Percentiles rank a stretch among this genome's conserved stretches.
phyloP scores from a whole-genome alignment of 64 coral and sea anemone species.

The Montipora foliosa region DNA sequence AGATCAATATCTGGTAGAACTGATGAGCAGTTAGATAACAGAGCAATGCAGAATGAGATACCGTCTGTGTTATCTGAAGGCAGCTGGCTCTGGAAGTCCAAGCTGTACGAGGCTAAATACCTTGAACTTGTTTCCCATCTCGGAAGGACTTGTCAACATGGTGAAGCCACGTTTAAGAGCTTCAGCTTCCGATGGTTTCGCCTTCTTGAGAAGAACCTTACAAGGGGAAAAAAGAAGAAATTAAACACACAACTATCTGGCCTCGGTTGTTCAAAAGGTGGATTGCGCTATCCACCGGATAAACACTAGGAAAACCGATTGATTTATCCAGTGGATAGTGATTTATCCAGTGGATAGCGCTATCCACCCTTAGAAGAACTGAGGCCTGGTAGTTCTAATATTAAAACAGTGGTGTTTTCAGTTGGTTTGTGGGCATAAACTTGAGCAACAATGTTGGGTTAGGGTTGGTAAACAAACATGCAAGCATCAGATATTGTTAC shows the following conservation, averaged over 20 bases:
- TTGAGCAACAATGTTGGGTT: too few relatives aligned
- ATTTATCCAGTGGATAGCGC: too few relatives aligned
- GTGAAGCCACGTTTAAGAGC: conserved; percentile 54
- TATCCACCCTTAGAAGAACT: too few relatives aligned
- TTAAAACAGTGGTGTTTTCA: too few relatives aligned
- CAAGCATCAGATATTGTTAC: too few relatives aligned
- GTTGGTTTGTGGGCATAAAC: too few relatives aligned
- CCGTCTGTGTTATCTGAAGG: conserved; percentile 12
- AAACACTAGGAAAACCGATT: too few relatives aligned
- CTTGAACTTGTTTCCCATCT: conserved; percentile 79
- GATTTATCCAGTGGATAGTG: background rate
- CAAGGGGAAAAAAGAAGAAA: background rate
- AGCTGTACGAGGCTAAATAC: conserved; percentile 41
- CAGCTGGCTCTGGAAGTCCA: conserved; percentile 47
- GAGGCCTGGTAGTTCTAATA: too few relatives aligned
- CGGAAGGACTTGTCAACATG: conserved; percentile 39
- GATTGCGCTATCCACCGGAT: too few relatives aligned
- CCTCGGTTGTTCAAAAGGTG: too few relatives aligned
- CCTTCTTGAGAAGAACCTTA: conserved; percentile 62
- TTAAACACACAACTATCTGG: background rate
- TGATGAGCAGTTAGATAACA: background rate
- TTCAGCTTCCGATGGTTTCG: conserved; percentile 21
- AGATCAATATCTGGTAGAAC: conserved; percentile 18
- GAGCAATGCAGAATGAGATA: background rate
- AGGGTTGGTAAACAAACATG: too few relatives aligned